Base-by-base conservation (phyloP, 2,888 invertebrate species). In the Troglohyphantes excavatus region DNA sequence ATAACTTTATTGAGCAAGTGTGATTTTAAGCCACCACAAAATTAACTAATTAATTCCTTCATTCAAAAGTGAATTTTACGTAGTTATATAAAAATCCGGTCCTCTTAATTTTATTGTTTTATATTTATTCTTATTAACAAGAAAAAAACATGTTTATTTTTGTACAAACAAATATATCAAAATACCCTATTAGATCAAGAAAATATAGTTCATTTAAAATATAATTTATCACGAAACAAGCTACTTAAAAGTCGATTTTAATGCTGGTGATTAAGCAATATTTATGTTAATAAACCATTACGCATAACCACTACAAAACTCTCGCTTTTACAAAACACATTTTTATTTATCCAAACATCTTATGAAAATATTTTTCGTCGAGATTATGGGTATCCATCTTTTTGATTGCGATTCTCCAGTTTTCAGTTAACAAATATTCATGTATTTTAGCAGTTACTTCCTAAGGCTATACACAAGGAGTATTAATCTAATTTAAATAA, bases 401-500 rank as follows among this genome's bases (percentile, higher is more conserved):
- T 39, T 23, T 21, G 76, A 65, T 78, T 61, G 63, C 61, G 43
- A 63, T 33, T 78, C 39, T 63, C 33, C 19, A 63, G 39, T 43
- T 68, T 81, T 81, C 68, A n/a, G 27, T 19, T 9, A 3, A 17
- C 26, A 81, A 53, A 81, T 81, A 81, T 68, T 67, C 79, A 53
- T 68, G 67, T 53, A 68, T 81, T 81, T 81, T 67, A 68, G 29
- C 67, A 53, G 59, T 29, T 68, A 68, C 53, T 68, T 81, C 53
- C 68, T 68, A 67, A 9, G 29, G 79, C 68, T 68, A 33, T 70
- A 78, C 76, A 78, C 29, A 29, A 79, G 46, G 43, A 67, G 79
- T 67, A 81, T 81, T 68, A 81, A 81, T 81, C 79, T 81, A 68
- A 81, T 81, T 81, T 81, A 53, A 81, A 81, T 81, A 81, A 81